phyloP scores from a whole-genome alignment of 2,797 vertebrate species.

The Danio choprae region DNA sequence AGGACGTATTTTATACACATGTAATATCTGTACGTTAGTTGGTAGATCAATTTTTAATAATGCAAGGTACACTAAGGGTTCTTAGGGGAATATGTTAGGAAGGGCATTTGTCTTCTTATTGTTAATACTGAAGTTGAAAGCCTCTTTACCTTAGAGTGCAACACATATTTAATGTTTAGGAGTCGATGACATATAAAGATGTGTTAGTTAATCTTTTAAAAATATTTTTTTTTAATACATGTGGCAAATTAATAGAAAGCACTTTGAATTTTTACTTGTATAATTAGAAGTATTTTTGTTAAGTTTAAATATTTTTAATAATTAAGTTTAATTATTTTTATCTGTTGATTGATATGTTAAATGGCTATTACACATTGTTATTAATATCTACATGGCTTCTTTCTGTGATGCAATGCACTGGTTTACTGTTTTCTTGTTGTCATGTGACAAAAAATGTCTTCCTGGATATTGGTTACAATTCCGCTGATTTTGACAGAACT shows the following conservation, averaged over 20 bases:
- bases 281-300: background rate
- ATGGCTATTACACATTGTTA: background rate
- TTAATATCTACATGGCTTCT: background rate
- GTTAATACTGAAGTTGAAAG: background rate
- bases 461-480: background rate
- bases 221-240: background rate
- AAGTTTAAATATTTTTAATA: background rate
- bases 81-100: background rate
- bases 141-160: background rate
- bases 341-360: no score
- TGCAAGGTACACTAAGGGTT: background rate
- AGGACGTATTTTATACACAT: slow-evolving; percentile 1
- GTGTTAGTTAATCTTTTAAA: background rate
- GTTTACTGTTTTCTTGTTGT: slow-evolving; percentile 7
- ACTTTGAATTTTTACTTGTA: background rate
- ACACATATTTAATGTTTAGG: background rate
- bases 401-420: background rate
- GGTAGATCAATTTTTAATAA: slow-evolving; percentile 24
- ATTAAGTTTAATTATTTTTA: background rate
- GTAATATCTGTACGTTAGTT: background rate
- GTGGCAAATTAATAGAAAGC: background rate
- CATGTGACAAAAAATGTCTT: slow-evolving; percentile 4
- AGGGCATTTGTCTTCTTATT: background rate
- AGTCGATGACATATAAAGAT: background rate
- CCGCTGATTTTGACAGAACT: background rate